Base-by-base conservation (phyloP, 2,113 vertebrate species). In the Eptesicus fuscus region DNA sequence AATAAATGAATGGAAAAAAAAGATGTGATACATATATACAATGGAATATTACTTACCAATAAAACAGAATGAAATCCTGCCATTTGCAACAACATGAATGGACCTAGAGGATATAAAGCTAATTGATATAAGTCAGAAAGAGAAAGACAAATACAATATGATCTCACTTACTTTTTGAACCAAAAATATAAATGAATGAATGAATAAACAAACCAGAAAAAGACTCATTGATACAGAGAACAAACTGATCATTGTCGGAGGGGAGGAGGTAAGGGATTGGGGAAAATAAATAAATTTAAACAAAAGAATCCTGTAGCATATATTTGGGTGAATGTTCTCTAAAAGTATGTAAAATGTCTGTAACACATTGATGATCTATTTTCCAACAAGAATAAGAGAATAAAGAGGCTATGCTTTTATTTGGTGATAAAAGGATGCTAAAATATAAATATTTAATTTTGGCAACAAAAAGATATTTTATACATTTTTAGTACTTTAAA, bases 371-470 rank as follows among this genome's bases (percentile, higher is more conserved):
- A 44, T 1, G 2, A 49, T 18, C 25, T 44, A 18, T 51, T 49
- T 83, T 63, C 59, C 7, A 59, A 9, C 40, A 78, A 30, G 22
- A 92, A 23, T 28, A 30, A 69, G 3, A 73, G 6, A 56, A n/a
- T 14, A 77, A 95, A 92, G 23, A 51, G 7, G 14, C 1, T 67
- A 47, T 0, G 17, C 1, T 77, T 86, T 69, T 71, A 53, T 32
- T 67, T 59, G 37, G 32, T 69, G 30, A 69, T 2, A 49, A 92
- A 73, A 40, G 37, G 16, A 44, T 20, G 30, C 23, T 74, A 82
- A 89, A 94, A 23, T 86, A 49, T 22, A 59, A 91, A 47, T 40
- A 76, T 85, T 94, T 89, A 53, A 83, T 82, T 56, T 82, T 53
- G 40, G 16, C 47, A 42, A 49, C 47, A 95, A 76, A 73, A 80